A percentile compares a stretch with the other conserved stretches of the same genome.
Conservation (phyloP, 2,113 vertebrate species). For the Sorex fumeus region DNA sequence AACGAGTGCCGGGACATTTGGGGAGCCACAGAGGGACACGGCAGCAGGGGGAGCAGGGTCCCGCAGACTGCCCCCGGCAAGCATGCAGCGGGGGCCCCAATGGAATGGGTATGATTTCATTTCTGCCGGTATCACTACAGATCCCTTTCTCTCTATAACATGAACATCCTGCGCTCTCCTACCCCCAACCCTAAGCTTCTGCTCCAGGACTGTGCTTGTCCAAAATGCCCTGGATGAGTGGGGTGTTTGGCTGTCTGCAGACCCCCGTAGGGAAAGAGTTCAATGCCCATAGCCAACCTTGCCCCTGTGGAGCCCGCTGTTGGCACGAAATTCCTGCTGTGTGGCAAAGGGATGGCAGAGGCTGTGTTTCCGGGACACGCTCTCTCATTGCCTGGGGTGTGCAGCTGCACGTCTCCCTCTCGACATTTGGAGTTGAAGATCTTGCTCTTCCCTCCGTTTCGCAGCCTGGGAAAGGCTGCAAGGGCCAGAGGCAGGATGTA, state of each 20-base stretch:
- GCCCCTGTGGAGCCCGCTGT: neutral
- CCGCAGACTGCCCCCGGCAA: fast-evolving
- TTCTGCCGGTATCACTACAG: neutral
- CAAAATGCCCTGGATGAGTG: neutral
- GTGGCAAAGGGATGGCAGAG: neutral
- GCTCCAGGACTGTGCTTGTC: neutral
- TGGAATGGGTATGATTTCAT: neutral
- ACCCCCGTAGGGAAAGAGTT: neutral
- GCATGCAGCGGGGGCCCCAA: neutral
- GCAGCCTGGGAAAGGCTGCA: neutral
- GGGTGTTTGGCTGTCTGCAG: slow-evolving; percentile 3
- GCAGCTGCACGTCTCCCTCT: neutral
- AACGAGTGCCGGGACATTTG: neutral
- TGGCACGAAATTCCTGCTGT: neutral
- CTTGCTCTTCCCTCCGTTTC: neutral
- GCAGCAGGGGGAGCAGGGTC: too few relatives aligned
- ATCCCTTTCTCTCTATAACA: slow-evolving; percentile 33
- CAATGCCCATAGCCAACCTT: neutral
- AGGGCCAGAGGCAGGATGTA: neutral
- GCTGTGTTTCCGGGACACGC: neutral
- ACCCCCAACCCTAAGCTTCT: slow-evolving; percentile 1
- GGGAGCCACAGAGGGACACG: too few relatives aligned
- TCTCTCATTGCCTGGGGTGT: neutral
- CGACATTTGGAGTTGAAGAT: neutral
- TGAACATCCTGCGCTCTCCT: neutral